These are phyloP conservation scores for Acholoe squamosa DNA, from an alignment of 2,888 invertebrate species.

Conservation along the genomic window DNA sequence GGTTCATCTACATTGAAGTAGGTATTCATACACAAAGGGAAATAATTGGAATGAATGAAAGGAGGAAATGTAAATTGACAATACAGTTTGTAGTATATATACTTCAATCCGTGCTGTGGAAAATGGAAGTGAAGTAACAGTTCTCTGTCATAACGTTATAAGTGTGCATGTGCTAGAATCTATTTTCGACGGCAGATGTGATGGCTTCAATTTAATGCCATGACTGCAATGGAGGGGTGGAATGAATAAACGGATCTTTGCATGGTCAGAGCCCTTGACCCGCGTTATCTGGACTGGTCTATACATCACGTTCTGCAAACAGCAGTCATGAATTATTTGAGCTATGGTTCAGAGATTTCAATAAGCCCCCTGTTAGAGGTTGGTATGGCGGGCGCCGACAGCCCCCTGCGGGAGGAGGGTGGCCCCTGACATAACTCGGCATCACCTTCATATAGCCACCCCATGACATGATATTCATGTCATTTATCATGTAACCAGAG, in stretches of 20 bases:
- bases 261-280: too few species aligned
- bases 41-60: too few species aligned
- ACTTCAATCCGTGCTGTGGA: too few species aligned
- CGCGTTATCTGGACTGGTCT: neutral
- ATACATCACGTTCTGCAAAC: slow-evolving; percentile 16
- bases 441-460: slow-evolving; percentile 40
- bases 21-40: too few species aligned
- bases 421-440: slow-evolving; percentile 27
- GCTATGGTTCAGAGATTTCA: slow-evolving; percentile 33
- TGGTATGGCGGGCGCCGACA: neutral
- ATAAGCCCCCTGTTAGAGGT: slow-evolving; percentile 43
- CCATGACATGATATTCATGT: slow-evolving; percentile 30
- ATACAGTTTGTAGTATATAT: too few species aligned
- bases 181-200: too few species aligned
- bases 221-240: too few species aligned
- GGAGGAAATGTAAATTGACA: too few species aligned
- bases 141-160: too few species aligned
- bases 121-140: too few species aligned
- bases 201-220: too few species aligned
- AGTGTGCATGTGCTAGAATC: neutral
- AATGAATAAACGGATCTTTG: too few species aligned
- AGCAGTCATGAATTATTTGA: slow-evolving; percentile 29
- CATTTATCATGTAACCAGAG: slow-evolving; percentile 42
- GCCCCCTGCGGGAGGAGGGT: neutral
- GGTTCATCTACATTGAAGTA: neutral